phyloP scores from a whole-genome alignment of 1,140 invertebrate genomes.

The Leptoteleia sp. region DNA sequence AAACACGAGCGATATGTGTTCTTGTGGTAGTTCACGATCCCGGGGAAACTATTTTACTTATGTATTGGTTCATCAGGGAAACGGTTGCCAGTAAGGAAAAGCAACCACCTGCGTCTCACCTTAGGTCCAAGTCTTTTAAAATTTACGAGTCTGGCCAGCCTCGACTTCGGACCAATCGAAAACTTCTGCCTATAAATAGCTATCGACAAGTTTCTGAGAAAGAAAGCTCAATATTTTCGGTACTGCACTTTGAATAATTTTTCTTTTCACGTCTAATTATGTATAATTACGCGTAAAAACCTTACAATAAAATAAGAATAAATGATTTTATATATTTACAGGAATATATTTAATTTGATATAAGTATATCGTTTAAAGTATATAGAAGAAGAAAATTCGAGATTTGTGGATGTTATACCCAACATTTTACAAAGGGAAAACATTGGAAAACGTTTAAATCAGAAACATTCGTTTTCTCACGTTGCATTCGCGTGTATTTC shows the following conservation, averaged over 20 bases:
- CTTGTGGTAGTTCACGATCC: conserved; percentile 48
- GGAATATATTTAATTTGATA: too few relatives aligned
- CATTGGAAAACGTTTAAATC: not conserved
- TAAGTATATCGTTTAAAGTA: too few relatives aligned
- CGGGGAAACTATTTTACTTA: conserved; percentile 49
- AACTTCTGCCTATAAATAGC: conserved; percentile 52
- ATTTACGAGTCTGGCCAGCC: conserved; percentile 62
- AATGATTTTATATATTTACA: too few relatives aligned
- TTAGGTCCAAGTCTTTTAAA: conserved; percentile 52
- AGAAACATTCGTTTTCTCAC: conserved; percentile 9
- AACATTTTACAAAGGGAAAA: too few relatives aligned
- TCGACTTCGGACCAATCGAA: conserved; percentile 60
- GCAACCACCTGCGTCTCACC: conserved; percentile 55
- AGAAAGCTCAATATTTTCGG: conserved; percentile 10
- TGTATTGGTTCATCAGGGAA: conserved; percentile 64
- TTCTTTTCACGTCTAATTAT: conserved; percentile 6
- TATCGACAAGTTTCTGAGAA: conserved; percentile 37
- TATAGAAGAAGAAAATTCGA: too few relatives aligned
- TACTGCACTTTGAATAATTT: conserved; percentile 1
- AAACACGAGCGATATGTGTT: conserved; percentile 27
- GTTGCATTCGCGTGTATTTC: conserved; percentile 15
- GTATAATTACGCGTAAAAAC: too few relatives aligned
- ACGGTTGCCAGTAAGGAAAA: conserved; percentile 49
- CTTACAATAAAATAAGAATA: too few relatives aligned
- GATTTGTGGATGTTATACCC: too few relatives aligned